phyloP scores from a whole-genome alignment of 2,797 vertebrate species.

The Ataeniobius toweri region DNA sequence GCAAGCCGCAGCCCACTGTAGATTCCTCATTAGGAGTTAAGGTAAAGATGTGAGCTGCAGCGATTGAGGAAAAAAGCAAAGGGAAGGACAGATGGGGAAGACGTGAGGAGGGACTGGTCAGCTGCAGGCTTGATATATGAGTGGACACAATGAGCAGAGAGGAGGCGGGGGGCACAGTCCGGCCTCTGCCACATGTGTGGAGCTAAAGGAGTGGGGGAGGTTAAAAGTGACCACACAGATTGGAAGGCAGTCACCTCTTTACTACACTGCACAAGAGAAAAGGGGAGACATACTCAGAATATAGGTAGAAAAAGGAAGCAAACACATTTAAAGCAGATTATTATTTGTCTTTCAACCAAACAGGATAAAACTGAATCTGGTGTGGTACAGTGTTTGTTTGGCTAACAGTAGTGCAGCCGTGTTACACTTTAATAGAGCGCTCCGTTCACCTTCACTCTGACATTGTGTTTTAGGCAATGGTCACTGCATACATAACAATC shows the following conservation, averaged over 20 bases:
- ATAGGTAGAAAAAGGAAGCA: background rate
- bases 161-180: slow-evolving; percentile 47
- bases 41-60: slow-evolving; percentile 21
- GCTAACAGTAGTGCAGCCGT: slow-evolving; percentile 26
- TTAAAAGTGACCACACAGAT: slow-evolving; percentile 74
- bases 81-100: slow-evolving; percentile 74
- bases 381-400: slow-evolving; percentile 34
- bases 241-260: slow-evolving; percentile 59
- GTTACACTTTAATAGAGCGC: slow-evolving; percentile 32
- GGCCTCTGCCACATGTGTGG: slow-evolving; percentile 70
- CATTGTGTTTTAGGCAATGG: slow-evolving; percentile 41
- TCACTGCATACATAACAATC: slow-evolving; percentile 62
- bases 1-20: slow-evolving; percentile 47
- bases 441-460: slow-evolving; percentile 31
- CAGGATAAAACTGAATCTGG: slow-evolving; percentile 3
- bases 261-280: slow-evolving; percentile 25
- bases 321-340: background rate
- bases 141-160: slow-evolving; percentile 76
- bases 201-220: slow-evolving; percentile 65
- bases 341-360: background rate
- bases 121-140: slow-evolving; percentile 85
- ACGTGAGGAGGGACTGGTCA: slow-evolving; percentile 70
- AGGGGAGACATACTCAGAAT: slow-evolving; percentile 22
- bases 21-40: slow-evolving; percentile 52
- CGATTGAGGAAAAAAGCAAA: slow-evolving; percentile 51